These are phyloP conservation scores for Myiothlypis coronata DNA, from an alignment of 2,797 vertebrate genomes.

Conservation along the genomic window DNA sequence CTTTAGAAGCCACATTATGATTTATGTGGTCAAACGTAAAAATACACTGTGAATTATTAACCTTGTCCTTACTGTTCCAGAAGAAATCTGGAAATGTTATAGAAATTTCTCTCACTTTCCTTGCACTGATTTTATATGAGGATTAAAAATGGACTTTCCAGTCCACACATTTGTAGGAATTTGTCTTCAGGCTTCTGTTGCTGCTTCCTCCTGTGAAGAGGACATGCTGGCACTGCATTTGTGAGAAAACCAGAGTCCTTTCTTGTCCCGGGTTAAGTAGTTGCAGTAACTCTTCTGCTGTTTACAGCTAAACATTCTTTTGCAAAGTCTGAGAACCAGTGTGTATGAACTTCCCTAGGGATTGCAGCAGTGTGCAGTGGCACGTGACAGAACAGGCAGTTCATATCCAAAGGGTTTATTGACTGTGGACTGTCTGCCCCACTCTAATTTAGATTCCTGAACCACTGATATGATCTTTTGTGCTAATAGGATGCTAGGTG, in stretches of 20 bases:
- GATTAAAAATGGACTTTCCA: not conserved
- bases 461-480: not conserved
- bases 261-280: not conserved
- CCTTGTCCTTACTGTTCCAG: not conserved
- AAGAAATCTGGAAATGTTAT: not conserved
- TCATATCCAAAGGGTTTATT: not conserved
- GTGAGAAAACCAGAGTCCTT: not conserved
- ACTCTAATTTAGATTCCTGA: not conserved
- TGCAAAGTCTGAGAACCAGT: not conserved
- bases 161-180: not conserved
- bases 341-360: not conserved
- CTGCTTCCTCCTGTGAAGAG: not conserved
- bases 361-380: not conserved
- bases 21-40: not conserved
- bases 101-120: not conserved
- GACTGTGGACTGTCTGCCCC: not conserved
- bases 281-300: not conserved
- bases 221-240: not conserved
- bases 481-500: not conserved
- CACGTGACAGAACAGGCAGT: not conserved
- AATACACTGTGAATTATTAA: not conserved
- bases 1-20: not conserved
- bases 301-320: conserved; percentile 14
- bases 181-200: not conserved
- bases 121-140: not conserved